A percentile compares a stretch with the other conserved stretches of the same genome.
phyloP scores from a whole-genome alignment of 2,113 vertebrate species.

The Todiramphus chloris region DNA sequence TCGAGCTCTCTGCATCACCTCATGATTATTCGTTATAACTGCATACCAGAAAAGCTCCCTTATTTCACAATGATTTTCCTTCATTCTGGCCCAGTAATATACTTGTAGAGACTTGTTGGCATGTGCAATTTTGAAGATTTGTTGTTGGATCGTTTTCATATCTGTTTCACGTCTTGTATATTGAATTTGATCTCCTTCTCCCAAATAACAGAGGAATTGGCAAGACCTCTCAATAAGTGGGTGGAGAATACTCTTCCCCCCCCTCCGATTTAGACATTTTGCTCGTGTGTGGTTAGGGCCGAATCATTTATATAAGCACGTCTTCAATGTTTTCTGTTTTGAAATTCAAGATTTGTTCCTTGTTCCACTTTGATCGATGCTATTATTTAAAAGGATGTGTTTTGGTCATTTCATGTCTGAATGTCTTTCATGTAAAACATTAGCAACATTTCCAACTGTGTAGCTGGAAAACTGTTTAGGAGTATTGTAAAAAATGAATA shows the following conservation, averaged over 20 bases:
- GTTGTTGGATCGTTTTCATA: slow-evolving; percentile 28
- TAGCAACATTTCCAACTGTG: not conserved
- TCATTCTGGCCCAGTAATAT: slow-evolving; percentile 34
- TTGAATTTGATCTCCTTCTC: slow-evolving; percentile 32
- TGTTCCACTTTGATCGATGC: not conserved
- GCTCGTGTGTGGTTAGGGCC: not conserved
- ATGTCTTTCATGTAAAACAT: not conserved
- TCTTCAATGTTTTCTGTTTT: not conserved
- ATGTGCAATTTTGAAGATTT: slow-evolving; percentile 60
- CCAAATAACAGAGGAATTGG: slow-evolving; percentile 13
- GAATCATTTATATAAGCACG: not conserved
- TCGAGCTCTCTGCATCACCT: slow-evolving; percentile 56
- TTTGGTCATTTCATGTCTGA: not conserved
- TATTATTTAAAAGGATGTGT: not conserved
- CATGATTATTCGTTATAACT: slow-evolving; percentile 63
- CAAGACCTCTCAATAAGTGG: not conserved
- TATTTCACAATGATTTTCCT: slow-evolving; percentile 65
- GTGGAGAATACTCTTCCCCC: not conserved
- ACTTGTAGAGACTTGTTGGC: slow-evolving; percentile 49
- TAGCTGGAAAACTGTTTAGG: not conserved
- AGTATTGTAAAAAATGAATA: not conserved
- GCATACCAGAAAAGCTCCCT: slow-evolving; percentile 66
- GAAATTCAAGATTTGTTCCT: not conserved
- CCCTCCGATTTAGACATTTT: not conserved
- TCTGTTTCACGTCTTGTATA: slow-evolving; percentile 41